These are phyloP conservation scores for Ichneumoninae sp. DNA, from an alignment of 2,888 invertebrate species.

Conservation along the genomic window DNA sequence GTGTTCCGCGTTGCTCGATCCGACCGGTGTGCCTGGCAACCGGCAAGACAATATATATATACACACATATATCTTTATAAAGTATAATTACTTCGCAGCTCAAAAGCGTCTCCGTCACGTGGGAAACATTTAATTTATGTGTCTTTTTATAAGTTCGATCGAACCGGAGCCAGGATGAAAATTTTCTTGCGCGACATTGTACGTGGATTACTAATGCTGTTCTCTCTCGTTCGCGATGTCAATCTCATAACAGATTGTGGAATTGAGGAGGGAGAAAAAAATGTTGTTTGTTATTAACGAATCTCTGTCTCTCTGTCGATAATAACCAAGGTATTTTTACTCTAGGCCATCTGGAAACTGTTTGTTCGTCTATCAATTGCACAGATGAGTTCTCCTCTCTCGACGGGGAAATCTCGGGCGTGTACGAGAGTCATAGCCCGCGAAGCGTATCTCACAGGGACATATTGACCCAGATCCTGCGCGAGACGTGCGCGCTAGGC, in stretches of 20 bases:
- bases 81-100: conserved; percentile 32
- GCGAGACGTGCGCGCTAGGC: conserved; percentile 57
- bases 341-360: background rate
- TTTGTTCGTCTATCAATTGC: conserved; percentile 16
- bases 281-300: background rate
- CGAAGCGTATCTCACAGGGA: conserved; percentile 69
- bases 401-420: conserved; percentile 56
- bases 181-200: background rate
- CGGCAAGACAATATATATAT: conserved; percentile 6
- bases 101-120: background rate
- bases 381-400: conserved; percentile 27
- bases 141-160: conserved; percentile 23
- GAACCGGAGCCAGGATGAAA: background rate
- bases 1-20: background rate
- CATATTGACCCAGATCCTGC: conserved; percentile 77
- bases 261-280: background rate
- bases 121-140: conserved; percentile 27
- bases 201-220: background rate
- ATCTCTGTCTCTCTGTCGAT: background rate
- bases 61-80: too few relatives aligned
- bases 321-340: background rate
- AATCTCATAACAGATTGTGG: background rate
- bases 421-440: conserved; percentile 62
- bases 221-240: background rate
- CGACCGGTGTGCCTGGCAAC: conserved; percentile 41